phyloP scores from a whole-genome alignment of 2,888 invertebrate genomes.

The Oasisia sp. region DNA sequence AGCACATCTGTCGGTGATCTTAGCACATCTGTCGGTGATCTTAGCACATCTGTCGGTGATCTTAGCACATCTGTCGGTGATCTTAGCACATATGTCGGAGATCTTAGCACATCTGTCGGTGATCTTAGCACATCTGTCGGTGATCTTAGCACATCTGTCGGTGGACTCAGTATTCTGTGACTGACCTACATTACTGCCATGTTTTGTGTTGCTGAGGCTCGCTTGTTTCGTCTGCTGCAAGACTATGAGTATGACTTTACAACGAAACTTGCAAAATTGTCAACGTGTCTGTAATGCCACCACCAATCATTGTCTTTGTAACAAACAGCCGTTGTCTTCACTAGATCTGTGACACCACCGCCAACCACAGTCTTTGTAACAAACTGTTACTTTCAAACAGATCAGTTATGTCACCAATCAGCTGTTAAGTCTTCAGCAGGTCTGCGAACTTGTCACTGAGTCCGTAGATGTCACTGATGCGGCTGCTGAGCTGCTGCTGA shows the following conservation, averaged over 20 bases:
- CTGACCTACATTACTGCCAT: not conserved
- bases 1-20: too few species aligned
- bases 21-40: not conserved
- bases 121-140: too few species aligned
- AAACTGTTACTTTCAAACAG: not conserved
- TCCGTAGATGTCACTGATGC: slow-evolving; percentile 57
- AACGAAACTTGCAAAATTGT: not conserved
- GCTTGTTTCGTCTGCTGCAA: not conserved
- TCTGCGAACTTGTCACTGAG: slow-evolving; percentile 29
- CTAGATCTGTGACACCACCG: not conserved
- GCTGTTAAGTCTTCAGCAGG: not conserved
- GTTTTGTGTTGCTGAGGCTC: not conserved
- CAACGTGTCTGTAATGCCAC: too few species aligned
- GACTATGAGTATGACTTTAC: not conserved
- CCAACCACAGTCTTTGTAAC: not conserved
- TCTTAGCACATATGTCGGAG: too few species aligned
- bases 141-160: not conserved
- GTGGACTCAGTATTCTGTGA: not conserved
- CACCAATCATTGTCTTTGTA: not conserved
- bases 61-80: too few species aligned
- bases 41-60: too few species aligned
- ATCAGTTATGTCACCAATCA: not conserved
- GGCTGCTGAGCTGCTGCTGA: slow-evolving; percentile 56
- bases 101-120: too few species aligned
- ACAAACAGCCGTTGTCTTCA: not conserved